Evolutionary conservation across 2,888 invertebrate species (phyloP).

Genomic region (Nephrotoma guestfalica): DNA sequence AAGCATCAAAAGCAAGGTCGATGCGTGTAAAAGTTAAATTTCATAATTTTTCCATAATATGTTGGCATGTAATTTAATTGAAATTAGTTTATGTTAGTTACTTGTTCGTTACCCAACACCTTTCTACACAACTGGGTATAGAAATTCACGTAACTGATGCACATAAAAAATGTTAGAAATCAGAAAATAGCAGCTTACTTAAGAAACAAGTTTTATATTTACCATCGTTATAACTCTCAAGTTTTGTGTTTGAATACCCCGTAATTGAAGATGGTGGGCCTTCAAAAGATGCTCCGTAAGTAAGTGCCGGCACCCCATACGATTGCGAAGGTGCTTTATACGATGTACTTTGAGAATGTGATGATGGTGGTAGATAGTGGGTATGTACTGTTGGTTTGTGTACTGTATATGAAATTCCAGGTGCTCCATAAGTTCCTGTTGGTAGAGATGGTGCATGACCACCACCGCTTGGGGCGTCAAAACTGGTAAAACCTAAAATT

Average conservation of each 20-base stretch:
- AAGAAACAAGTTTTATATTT: background rate
- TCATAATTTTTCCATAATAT: background rate
- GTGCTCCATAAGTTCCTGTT: background rate
- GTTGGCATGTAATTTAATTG: background rate
- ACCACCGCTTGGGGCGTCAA: slow-evolving; percentile 30
- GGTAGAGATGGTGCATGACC: slow-evolving; percentile 19
- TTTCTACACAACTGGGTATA: background rate
- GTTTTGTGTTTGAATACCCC: background rate
- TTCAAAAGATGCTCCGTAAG: slow-evolving; percentile 28
- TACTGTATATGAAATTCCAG: background rate
- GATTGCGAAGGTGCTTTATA: background rate
- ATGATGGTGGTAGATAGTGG: background rate
- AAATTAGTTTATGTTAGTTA: background rate
- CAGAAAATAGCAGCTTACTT: background rate
- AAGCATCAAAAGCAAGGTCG: background rate
- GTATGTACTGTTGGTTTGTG: background rate
- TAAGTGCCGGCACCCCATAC: slow-evolving; percentile 14
- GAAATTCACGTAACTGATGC: background rate
- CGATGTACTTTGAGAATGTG: background rate
- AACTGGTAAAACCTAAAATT: slow-evolving; percentile 14
- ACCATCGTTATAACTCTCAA: background rate
- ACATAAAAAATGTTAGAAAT: background rate
- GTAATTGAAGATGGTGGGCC: slow-evolving; percentile 17
- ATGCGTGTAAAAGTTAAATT: background rate
- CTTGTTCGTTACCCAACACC: background rate